A percentile compares a stretch with the other conserved stretches of the same genome.
phyloP scores from a whole-genome alignment of 2,888 invertebrate genomes.

The Rhagophthalmus giganteus region DNA sequence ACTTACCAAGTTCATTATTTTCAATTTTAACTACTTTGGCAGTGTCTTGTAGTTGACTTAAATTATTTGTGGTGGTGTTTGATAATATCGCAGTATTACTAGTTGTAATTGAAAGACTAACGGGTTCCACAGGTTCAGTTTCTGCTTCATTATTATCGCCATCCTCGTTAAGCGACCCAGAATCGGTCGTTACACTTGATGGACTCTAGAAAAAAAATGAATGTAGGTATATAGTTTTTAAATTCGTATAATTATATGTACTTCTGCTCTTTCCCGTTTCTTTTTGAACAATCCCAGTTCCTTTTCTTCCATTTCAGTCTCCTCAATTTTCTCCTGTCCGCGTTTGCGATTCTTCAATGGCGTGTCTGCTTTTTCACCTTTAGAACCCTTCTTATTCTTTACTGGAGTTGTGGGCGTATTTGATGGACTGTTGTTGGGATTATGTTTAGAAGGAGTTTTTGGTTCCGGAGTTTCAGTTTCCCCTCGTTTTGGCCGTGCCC shows the following conservation, averaged over 20 bases:
- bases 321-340: conserved; percentile 55
- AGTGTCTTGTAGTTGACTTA: conserved; percentile 15
- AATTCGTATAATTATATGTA: conserved; percentile 14
- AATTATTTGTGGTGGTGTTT: conserved; percentile 8
- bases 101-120: conserved; percentile 41
- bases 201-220: conserved; percentile 67
- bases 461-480: conserved; percentile 49
- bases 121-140: conserved; percentile 53
- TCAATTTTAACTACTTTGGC: conserved; percentile 16
- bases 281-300: conserved; percentile 56
- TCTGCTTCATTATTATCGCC: conserved; percentile 54
- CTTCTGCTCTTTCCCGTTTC: conserved; percentile 57
- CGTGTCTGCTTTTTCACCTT: conserved; percentile 58
- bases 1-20: conserved; percentile 12
- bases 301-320: conserved; percentile 55
- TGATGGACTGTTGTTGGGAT: conserved; percentile 15
- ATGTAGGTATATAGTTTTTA: neutral
- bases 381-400: conserved; percentile 52
- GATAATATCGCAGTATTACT: conserved; percentile 11
- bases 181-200: conserved; percentile 81
- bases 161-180: conserved; percentile 78
- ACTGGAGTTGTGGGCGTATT: conserved; percentile 46
- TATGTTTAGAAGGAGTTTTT: conserved; percentile 60
- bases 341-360: conserved; percentile 61
- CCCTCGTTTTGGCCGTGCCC: conserved; percentile 63